Percentiles rank a stretch among this genome's conserved stretches.
phyloP scores from a whole-genome alignment of 1,140 invertebrate genomes.

The Apolygus lucorum region DNA sequence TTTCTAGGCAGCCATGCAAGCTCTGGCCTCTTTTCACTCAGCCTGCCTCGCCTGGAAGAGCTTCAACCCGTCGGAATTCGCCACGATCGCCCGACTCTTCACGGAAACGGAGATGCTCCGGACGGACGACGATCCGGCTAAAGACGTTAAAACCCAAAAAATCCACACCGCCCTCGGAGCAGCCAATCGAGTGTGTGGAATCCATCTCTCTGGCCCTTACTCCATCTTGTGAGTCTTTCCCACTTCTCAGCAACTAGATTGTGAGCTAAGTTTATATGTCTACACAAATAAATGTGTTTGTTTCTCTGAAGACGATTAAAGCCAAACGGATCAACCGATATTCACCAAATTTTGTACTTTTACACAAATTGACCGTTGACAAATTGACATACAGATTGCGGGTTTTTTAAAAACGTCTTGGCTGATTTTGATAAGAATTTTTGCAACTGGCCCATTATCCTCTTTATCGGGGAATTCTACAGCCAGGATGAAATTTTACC shows the following conservation, averaged over 20 bases:
- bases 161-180: background rate
- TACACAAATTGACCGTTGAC: background rate
- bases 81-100: background rate
- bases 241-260: background rate
- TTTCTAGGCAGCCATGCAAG: background rate
- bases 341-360: background rate
- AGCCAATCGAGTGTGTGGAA: background rate
- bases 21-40: background rate
- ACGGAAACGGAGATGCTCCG: background rate
- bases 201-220: background rate
- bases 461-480: no score
- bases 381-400: no score
- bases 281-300: no score
- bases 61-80: background rate
- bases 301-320: background rate
- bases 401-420: no score
- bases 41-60: background rate
- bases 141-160: background rate
- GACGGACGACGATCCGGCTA: background rate
- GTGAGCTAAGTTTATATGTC: no score
- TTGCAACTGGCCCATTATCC: no score
- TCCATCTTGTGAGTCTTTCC: background rate
- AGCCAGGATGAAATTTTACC: no score
- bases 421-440: no score
- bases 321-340: background rate